Conservation (phyloP, 1,140 invertebrate genomes). For the Pinna nobilis region DNA sequence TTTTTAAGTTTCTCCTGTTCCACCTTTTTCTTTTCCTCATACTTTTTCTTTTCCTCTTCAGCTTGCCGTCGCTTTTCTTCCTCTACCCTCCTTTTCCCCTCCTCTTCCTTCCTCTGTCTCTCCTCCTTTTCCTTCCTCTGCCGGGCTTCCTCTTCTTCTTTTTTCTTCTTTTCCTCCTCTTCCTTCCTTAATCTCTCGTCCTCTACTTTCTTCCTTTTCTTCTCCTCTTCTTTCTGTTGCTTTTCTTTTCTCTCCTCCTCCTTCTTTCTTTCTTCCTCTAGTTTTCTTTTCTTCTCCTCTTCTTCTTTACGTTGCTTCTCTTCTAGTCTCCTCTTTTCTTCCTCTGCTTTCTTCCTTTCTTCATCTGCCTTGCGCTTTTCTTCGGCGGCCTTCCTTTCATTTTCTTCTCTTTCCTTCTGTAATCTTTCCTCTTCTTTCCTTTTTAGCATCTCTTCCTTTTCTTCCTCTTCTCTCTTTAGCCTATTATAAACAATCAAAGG, state of each 20-base stretch:
- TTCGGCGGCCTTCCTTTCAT: conserved; percentile 19
- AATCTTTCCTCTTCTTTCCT: conserved; percentile 31
- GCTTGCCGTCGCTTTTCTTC: conserved; percentile 32
- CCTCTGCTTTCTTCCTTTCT: conserved; percentile 38
- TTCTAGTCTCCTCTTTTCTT: conserved; percentile 32
- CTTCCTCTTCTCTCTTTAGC: conserved; percentile 31
- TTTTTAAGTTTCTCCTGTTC: conserved; percentile 28
- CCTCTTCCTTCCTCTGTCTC: conserved; percentile 40
- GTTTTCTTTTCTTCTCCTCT: conserved; percentile 34
- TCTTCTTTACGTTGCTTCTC: conserved; percentile 32
- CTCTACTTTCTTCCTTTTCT: conserved; percentile 32
- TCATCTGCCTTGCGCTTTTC: conserved; percentile 39
- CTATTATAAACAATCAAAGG: background rate
- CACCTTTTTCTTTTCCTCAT: conserved; percentile 31
- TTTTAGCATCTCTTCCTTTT: conserved; percentile 31
- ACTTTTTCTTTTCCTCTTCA: conserved; percentile 31
- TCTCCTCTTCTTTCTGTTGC: conserved; percentile 30
- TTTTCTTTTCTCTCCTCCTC: conserved; percentile 39
- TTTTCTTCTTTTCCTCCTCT: conserved; percentile 16
- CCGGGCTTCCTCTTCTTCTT: conserved; percentile 9
- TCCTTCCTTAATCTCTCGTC: conserved; percentile 19
- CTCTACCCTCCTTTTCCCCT: conserved; percentile 31
- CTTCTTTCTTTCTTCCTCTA: conserved; percentile 46
- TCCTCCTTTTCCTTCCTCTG: conserved; percentile 27
- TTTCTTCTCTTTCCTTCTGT: conserved; percentile 25